A percentile compares a stretch with the other conserved stretches of the same genome.
These are phyloP conservation scores for Cepaea nemoralis DNA, from an alignment of 1,140 invertebrate genomes.

Conservation along the genomic window DNA sequence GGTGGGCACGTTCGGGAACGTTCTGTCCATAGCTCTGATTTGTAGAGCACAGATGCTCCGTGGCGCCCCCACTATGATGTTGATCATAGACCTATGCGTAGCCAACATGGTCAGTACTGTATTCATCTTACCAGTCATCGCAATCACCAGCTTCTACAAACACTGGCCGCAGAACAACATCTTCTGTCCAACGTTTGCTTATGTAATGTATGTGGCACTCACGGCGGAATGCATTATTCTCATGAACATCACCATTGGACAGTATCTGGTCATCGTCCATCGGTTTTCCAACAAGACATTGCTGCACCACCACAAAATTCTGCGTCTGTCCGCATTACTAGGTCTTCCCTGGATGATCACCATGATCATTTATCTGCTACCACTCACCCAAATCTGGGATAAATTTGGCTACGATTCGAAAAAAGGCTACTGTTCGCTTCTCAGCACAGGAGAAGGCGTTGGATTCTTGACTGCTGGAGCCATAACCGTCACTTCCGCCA, in stretches of 20 bases:
- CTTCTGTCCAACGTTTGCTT: slow-evolving; percentile 43
- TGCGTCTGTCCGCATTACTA: slow-evolving; percentile 40
- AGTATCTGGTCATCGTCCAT: slow-evolving; percentile 48
- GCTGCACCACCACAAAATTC: slow-evolving; percentile 14
- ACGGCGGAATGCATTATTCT: slow-evolving; percentile 42
- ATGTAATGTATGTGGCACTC: slow-evolving; percentile 40
- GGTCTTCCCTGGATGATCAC: slow-evolving; percentile 42
- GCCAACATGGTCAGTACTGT: slow-evolving; percentile 40
- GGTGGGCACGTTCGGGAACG: slow-evolving; percentile 15
- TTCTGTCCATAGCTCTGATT: slow-evolving; percentile 10
- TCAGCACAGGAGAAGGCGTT: slow-evolving; percentile 29
- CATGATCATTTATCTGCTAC: slow-evolving; percentile 35
- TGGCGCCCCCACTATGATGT: slow-evolving; percentile 24
- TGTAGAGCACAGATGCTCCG: background rate
- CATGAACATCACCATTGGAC: slow-evolving; percentile 44
- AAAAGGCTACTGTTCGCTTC: slow-evolving; percentile 43
- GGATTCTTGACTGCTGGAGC: background rate
- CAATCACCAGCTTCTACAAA: slow-evolving; percentile 27
- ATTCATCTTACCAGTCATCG: slow-evolving; percentile 42
- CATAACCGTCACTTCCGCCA: background rate
- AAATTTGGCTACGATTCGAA: slow-evolving; percentile 44
- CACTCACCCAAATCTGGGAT: slow-evolving; percentile 48
- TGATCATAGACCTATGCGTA: slow-evolving; percentile 48
- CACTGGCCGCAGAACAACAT: background rate
- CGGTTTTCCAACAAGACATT: slow-evolving; percentile 29